These are phyloP conservation scores for Clivina fossor DNA, from an alignment of 2,888 invertebrate genomes.

Conservation along the genomic window DNA sequence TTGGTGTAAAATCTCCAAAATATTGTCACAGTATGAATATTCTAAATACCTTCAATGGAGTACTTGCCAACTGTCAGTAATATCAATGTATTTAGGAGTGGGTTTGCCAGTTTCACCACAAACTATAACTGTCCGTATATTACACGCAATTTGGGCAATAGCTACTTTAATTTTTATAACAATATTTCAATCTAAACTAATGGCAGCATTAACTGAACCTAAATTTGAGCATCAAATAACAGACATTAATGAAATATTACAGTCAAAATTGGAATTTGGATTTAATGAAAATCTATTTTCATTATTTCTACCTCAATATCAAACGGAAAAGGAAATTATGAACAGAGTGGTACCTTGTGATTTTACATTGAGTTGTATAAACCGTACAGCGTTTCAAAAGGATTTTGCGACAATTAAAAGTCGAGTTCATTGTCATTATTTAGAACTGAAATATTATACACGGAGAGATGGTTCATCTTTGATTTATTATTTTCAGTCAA, in stretches of 20 bases:
- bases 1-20: conserved; percentile 3
- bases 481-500: conserved; percentile 20
- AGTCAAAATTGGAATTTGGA: conserved; percentile 29
- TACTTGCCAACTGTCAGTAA: neutral
- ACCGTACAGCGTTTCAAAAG: conserved; percentile 22
- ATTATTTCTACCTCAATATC: conserved; percentile 2
- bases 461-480: conserved; percentile 7
- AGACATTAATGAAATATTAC: conserved; percentile 24
- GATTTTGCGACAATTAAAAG: conserved; percentile 23
- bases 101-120: conserved; percentile 13
- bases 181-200: conserved; percentile 32
- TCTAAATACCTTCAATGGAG: neutral
- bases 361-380: conserved; percentile 10
- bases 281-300: conserved; percentile 15
- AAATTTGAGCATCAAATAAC: conserved; percentile 29
- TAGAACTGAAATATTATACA: conserved; percentile 15
- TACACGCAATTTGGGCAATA: conserved; percentile 15
- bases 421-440: neutral
- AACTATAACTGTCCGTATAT: conserved; percentile 10
- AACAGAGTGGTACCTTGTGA: conserved; percentile 6
- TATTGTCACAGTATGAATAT: conserved; percentile 5
- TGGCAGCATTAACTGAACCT: conserved; percentile 26
- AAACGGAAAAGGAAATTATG: neutral
- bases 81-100: conserved; percentile 12
- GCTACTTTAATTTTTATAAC: conserved; percentile 17